phyloP scores from a whole-genome alignment of 2,113 vertebrate genomes.

The Cnemophilus loriae region DNA sequence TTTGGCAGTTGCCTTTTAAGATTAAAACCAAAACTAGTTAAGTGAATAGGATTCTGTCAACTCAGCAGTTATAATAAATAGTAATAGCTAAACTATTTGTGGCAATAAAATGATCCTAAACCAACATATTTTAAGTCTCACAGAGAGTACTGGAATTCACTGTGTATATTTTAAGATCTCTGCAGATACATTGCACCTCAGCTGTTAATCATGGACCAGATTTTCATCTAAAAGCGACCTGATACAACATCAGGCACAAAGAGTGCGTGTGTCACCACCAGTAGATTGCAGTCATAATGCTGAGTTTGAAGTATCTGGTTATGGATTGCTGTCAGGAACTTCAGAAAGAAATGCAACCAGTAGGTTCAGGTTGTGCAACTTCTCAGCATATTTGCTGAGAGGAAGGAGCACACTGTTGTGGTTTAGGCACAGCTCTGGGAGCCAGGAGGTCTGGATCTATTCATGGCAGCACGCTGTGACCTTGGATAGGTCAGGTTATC shows the following conservation, averaged over 20 bases:
- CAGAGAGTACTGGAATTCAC: neutral
- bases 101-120: neutral
- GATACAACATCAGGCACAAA: neutral
- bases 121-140: neutral
- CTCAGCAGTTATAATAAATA: neutral
- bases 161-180: neutral
- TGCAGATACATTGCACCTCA: neutral
- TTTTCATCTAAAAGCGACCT: neutral
- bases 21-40: neutral
- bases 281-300: neutral
- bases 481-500: neutral
- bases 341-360: neutral
- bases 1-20: neutral
- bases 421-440: neutral
- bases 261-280: neutral
- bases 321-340: conserved; percentile 24
- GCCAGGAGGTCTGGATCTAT: conserved; percentile 50
- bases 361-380: neutral
- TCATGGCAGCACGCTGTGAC: neutral
- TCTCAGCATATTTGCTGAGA: conserved; percentile 33
- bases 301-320: conserved; percentile 12
- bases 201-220: neutral
- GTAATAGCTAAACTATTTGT: neutral
- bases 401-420: neutral
- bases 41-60: neutral